phyloP scores from a whole-genome alignment of 2,113 vertebrate species.

The Poeciliopsis occidentalis region DNA sequence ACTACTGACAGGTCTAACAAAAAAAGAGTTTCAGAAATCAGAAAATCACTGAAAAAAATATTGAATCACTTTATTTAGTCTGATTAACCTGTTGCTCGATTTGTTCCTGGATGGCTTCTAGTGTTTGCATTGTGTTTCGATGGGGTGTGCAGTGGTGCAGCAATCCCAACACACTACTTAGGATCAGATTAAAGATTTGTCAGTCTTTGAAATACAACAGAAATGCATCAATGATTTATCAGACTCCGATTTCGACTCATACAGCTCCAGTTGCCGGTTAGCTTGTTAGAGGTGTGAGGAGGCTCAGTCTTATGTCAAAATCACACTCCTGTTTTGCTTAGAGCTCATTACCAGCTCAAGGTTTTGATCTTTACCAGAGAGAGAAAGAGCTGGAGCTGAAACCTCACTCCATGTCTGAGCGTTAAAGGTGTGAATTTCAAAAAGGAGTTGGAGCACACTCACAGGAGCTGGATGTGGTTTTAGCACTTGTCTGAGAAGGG shows the following conservation, averaged over 20 bases:
- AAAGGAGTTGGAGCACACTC: background rate
- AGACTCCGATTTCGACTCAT: slow-evolving; percentile 21
- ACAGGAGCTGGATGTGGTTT: background rate
- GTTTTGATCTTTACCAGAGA: slow-evolving; percentile 26
- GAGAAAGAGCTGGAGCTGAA: slow-evolving; percentile 8
- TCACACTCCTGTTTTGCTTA: slow-evolving; percentile 39
- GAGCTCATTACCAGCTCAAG: slow-evolving; percentile 55
- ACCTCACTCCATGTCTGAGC: slow-evolving; percentile 4
- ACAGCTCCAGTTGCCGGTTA: slow-evolving; percentile 21
- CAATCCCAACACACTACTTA: background rate
- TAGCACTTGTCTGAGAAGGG: background rate
- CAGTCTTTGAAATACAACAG: slow-evolving; percentile 11
- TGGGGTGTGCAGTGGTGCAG: background rate
- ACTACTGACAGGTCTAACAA: background rate
- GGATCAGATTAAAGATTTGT: background rate
- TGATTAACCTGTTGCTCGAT: background rate
- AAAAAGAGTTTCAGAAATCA: background rate
- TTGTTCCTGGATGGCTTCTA: too few relatives aligned
- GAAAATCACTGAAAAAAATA: background rate
- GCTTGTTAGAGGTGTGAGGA: slow-evolving; percentile 46
- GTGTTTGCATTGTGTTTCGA: too few relatives aligned
- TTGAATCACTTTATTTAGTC: background rate
- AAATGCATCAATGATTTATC: slow-evolving; percentile 7
- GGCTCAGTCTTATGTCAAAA: slow-evolving; percentile 45
- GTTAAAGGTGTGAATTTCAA: background rate